Percentiles rank a stretch among this genome's conserved stretches.
These are phyloP conservation scores for Venustoraphidia nigricollis DNA, from an alignment of 2,888 invertebrate genomes.

Conservation along the genomic window DNA sequence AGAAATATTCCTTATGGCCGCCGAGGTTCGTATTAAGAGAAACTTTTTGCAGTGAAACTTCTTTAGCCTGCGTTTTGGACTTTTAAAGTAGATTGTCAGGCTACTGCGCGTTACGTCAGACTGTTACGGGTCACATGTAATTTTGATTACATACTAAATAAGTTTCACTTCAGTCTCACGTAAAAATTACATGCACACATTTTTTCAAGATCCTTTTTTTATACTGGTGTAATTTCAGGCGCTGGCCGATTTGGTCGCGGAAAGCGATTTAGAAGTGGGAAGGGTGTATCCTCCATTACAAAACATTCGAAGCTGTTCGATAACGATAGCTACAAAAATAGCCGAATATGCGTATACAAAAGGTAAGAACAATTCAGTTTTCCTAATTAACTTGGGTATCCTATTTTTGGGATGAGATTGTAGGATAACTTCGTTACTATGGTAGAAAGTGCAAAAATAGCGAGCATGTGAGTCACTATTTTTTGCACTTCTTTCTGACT, in stretches of 20 bases:
- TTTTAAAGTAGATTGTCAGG: background rate
- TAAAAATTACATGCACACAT: background rate
- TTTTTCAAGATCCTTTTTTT: slow-evolving; percentile 5
- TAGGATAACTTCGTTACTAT: too few relatives aligned
- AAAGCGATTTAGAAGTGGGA: slow-evolving; percentile 66
- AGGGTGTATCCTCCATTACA: slow-evolving; percentile 84
- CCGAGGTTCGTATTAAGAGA: slow-evolving; percentile 41
- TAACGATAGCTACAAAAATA: slow-evolving; percentile 69
- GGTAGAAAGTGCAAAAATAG: too few relatives aligned
- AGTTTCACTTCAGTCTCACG: background rate
- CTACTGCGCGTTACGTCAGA: too few relatives aligned
- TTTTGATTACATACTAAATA: too few relatives aligned
- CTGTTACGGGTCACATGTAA: too few relatives aligned
- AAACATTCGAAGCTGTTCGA: slow-evolving; percentile 70
- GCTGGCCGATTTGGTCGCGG: slow-evolving; percentile 65
- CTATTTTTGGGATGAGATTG: too few relatives aligned
- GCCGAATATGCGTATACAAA: slow-evolving; percentile 69
- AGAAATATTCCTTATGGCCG: slow-evolving; percentile 81
- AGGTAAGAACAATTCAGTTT: slow-evolving; percentile 30
- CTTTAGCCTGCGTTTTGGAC: too few relatives aligned
- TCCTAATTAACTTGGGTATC: too few relatives aligned
- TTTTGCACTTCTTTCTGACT: too few relatives aligned
- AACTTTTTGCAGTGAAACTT: too few relatives aligned
- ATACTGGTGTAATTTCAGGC: slow-evolving; percentile 32
- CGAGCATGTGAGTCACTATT: too few relatives aligned